A percentile compares a stretch with the other conserved stretches of the same genome.
phyloP scores from a whole-genome alignment of 1,140 invertebrate genomes.

The Holcopasites calliopsidis region DNA sequence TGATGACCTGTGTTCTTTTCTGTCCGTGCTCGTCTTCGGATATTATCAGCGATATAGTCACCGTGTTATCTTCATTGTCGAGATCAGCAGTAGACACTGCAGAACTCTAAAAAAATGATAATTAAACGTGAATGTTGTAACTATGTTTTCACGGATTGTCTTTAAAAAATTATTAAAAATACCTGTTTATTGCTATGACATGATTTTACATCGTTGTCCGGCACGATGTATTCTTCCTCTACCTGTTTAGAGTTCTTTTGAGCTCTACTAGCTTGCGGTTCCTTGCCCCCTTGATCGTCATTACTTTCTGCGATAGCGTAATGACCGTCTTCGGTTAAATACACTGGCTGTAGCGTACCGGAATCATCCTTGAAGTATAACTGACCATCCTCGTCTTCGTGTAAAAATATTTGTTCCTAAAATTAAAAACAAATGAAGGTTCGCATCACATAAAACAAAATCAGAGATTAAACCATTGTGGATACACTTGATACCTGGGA shows the following conservation, averaged over 20 bases:
- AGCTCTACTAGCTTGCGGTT: constrained; percentile 56
- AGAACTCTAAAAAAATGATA: constrained; percentile 36
- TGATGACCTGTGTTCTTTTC: constrained; percentile 78
- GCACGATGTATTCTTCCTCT: constrained; percentile 66
- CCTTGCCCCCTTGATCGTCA: constrained; percentile 69
- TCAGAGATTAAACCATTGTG: not conserved
- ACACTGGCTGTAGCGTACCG: constrained; percentile 75
- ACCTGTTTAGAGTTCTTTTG: constrained; percentile 50
- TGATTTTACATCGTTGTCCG: constrained; percentile 64
- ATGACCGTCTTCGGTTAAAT: constrained; percentile 76
- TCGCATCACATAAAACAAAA: not conserved
- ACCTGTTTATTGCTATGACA: constrained; percentile 63
- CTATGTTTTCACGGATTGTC: too few species aligned
- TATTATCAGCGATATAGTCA: constrained; percentile 78
- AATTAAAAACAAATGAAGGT: constrained; percentile 12
- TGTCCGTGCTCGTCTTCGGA: constrained; percentile 78
- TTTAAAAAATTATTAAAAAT: constrained; percentile 31
- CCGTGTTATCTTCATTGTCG: constrained; percentile 77
- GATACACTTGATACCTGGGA: constrained; percentile 65
- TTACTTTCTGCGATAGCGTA: constrained; percentile 73
- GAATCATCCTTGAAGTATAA: constrained; percentile 77
- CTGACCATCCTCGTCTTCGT: constrained; percentile 77
- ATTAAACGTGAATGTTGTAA: too few species aligned
- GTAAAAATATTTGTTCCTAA: constrained; percentile 76
- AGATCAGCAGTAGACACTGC: constrained; percentile 43